Base-by-base conservation (phyloP, 1,140 invertebrate genomes). In the Papilio aristodemus region DNA sequence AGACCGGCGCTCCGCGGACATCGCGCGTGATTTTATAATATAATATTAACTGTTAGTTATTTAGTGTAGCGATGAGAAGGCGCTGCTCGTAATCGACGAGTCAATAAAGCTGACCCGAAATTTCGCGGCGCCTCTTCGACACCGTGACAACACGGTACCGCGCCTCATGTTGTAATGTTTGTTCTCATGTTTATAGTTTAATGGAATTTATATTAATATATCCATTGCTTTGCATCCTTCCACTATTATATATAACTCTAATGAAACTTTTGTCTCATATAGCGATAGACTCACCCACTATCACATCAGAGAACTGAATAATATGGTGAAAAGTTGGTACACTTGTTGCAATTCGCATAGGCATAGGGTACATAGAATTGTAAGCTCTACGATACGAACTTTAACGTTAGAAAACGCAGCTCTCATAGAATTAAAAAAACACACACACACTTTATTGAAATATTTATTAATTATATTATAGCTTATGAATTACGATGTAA, bases 1-100 rank as follows among this genome's bases (percentile, higher is more conserved):
- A 62, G 67, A 71, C 68, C 73, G 66, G 36, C 38, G 39, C 67
- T 71, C 74, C 78, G 80, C 79, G 59, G 76, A 78, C 78, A 78
- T 75, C 73, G 72, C 80, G 72, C 86, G 88, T 90, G 86, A 90
- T 90, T 86, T 87, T 81, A 90, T 90, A 86, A 90, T 90, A 90
- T 77, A 84, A 84, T 72, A 75, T 80, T 89, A 90, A 88, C 86
- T 88, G 88, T 90, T 81, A 71, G 64, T 62, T 78, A 70, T 79
- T 82, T 81, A 77, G 77, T 78, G 71, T 67, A 70, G 74, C 79
- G 67, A 85, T 84, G 80, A 76, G 79, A 87, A 82, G 77, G 77
- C 79, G 74, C 75, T 43, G 27, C 10, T 72, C 63, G 58, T 71
- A 80, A 80, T 71, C 69, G 64, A 75, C 68, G 62, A 75, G 86